Percentiles rank a stretch among this genome's conserved stretches.
Conservation (phyloP, 2,113 vertebrate genomes). For the Setophaga kirtlandii region DNA sequence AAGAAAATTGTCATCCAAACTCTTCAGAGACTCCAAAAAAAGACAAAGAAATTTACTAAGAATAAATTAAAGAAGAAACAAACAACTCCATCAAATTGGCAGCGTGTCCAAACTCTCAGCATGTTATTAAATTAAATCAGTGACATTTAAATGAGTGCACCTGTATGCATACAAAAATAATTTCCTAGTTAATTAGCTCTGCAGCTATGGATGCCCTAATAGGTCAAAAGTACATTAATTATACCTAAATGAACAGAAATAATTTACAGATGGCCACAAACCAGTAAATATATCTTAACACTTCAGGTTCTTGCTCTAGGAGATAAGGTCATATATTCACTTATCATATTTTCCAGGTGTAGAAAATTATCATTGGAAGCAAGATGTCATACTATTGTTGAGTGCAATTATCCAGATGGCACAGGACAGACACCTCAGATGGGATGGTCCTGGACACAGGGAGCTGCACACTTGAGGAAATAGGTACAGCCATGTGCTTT, state of each 20-base stretch:
- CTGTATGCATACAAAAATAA: conserved; percentile 42
- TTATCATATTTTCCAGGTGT: background rate
- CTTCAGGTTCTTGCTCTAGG: background rate
- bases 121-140: conserved; percentile 34
- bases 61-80: conserved; percentile 31
- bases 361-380: background rate
- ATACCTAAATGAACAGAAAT: background rate
- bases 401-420: background rate
- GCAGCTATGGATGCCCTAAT: background rate
- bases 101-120: background rate
- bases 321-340: background rate
- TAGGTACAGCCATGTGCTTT: background rate
- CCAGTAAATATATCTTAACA: background rate
- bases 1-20: background rate
- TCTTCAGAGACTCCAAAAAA: background rate
- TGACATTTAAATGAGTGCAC: conserved; percentile 49
- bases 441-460: background rate
- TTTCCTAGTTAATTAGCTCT: conserved; percentile 40
- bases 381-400: background rate
- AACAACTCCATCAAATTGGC: background rate
- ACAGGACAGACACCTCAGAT: background rate
- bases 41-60: background rate
- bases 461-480: background rate
- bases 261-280: background rate
- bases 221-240: conserved; percentile 40